Conservation (phyloP, 2,888 invertebrate genomes). For the Trichogramma evanescens region DNA sequence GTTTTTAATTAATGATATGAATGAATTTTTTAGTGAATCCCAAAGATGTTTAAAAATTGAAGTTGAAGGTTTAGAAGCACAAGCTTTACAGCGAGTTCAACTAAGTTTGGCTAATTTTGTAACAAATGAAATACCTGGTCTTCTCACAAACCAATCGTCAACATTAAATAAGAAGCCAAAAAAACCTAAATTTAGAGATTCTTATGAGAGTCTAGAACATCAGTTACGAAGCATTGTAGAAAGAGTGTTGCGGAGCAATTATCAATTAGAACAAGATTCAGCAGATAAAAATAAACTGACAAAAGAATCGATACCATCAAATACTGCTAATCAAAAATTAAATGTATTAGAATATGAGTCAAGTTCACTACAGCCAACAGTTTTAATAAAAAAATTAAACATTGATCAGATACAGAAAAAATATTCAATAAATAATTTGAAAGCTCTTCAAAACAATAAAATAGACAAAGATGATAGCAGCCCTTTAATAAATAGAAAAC, state of each 20-base stretch:
- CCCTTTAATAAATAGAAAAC: too few relatives aligned
- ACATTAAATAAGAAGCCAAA: neutral
- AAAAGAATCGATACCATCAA: too few relatives aligned
- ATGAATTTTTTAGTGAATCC: constrained; percentile 15
- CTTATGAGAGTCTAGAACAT: constrained; percentile 31
- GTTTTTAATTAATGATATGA: neutral
- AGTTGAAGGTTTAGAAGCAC: constrained; percentile 38
- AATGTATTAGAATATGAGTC: constrained; percentile 32
- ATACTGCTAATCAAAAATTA: too few relatives aligned
- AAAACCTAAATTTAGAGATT: constrained; percentile 23
- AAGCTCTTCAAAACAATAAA: neutral
- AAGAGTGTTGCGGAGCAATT: constrained; percentile 38
- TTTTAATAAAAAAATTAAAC: constrained; percentile 32
- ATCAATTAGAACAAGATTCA: constrained; percentile 24
- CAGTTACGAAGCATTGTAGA: constrained; percentile 39
- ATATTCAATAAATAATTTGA: too few relatives aligned
- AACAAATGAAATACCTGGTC: constrained; percentile 34
- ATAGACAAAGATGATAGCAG: neutral
- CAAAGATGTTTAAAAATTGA: constrained; percentile 42
- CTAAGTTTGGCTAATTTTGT: constrained; percentile 35
- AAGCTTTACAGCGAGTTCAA: constrained; percentile 36
- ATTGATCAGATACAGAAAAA: constrained; percentile 2
- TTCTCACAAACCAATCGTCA: neutral
- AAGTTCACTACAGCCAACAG: constrained; percentile 37
- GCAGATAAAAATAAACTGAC: too few relatives aligned